Base-by-base conservation (phyloP, 1,140 invertebrate species). In the Drosophila sulfurigaster region DNA sequence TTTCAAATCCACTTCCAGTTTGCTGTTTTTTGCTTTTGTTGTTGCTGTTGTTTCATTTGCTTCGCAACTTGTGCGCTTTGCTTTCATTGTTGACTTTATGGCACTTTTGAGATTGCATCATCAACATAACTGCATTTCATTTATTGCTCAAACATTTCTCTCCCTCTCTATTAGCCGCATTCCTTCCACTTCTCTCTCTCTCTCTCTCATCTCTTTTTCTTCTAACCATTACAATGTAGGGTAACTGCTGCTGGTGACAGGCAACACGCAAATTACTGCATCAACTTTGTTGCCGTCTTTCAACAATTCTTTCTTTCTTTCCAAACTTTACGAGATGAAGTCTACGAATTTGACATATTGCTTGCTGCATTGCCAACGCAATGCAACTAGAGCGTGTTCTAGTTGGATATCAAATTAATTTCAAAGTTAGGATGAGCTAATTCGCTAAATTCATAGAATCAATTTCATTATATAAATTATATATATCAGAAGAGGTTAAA, bases 61-160 rank as follows among this genome's bases (percentile, higher is more conserved):
- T 3, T 10, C 5, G n/a, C 49, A 52, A n/a, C 49, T 52, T 8
- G 38, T 43, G 58, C 13, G 13, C 35, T 57, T 25, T 28, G 28
- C 20, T 62, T 25, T 62, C 45, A 57, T 49, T 46, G 20, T 46
- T 46, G 46, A 59, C 49, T 54, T 59, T 32, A 64, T 65, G 59
- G 46, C 66, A 35, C 54, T 69, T 62, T 67, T 28, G 64, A 52
- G 60, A 64, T 64, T 64, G 48, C 60, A 64, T 64, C 60, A 64
- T 64, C 60, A 35, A 52, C 32, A 49, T 64, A 64, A 64, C 60
- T 51, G 48, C 60, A 64, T 64, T 64, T 52, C 30, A 15, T 48
- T 49, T 49, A 52, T 35, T 13, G 32, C 16, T 52, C 49, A 6
- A 28, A 28, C 49, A 16, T 38, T 10, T 10, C 8, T 25, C 16